Evolutionary conservation across 35 echinoderm and acorn worm species (phyloP), one percentile per base, ranked within the genome.

Genomic region (Apostichopus parvimensis): DNA sequence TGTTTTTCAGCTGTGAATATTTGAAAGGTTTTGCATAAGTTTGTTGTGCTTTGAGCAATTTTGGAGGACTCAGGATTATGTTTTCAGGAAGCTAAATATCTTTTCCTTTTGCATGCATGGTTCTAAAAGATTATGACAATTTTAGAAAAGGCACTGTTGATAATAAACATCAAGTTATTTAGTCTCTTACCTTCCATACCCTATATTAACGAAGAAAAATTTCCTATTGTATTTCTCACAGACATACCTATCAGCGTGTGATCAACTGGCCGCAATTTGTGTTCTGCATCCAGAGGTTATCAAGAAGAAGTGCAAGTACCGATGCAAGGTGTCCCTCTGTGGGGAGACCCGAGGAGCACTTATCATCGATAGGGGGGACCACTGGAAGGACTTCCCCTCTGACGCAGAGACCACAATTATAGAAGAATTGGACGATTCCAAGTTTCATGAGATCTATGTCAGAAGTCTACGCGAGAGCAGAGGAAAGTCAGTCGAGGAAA

Each of bases 271-370:
- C 0, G 86, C 34, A 8, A 66, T 66, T 1, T 88, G 86, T 72
- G 5, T 64, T 9, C 17, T 52, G 20, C 18, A 72, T 22, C 86
- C 86, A 18, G 86, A 88, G 9, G 1, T 88, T 10, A 88, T 88
- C n/a, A 88, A 61, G 14, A 88, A 88, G 60, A 5, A 1, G 15
- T 22, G 5, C 1, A 68, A 12, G 5, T 72, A 88, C 60, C 9
- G 61, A 68, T 88, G 86, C 61, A 88, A 88, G 68, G 86, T 88
- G 9, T 88, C 86, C 22, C 86, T 88, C 28, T 88, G 0, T 88
- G 86, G 86, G 11, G 86, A 88, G 54, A 88, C 86, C 54, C 57
- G 86, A 21, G 86, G 86, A 6, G 61, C 71, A 64, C 61, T 88
- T 4, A 72, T 88, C 21, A 72, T 88, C 5, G 86, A 88, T 45